Percentiles rank a stretch among this genome's conserved stretches.
Evolutionary conservation across 2,888 invertebrate genomes (phyloP).

Genomic region (Tenthredo distinguenda): DNA sequence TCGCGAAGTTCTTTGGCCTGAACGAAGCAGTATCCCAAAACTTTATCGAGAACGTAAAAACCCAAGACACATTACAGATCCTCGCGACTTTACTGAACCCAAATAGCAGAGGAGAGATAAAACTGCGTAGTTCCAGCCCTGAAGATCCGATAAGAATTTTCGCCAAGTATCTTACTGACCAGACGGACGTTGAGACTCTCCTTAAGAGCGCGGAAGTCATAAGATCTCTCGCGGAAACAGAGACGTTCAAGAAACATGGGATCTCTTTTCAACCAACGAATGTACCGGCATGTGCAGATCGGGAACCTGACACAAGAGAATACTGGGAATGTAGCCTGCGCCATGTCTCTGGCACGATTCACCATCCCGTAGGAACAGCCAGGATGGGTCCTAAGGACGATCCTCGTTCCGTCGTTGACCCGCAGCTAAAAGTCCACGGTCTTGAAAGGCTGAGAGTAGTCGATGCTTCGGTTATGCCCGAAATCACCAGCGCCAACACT

Average conservation of each 20-base stretch:
- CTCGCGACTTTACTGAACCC: slow-evolving; percentile 78
- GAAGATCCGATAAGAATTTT: slow-evolving; percentile 79
- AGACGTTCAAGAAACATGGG: slow-evolving; percentile 63
- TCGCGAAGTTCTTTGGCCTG: slow-evolving; percentile 57
- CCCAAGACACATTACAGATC: slow-evolving; percentile 64
- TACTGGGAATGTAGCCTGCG: slow-evolving; percentile 79
- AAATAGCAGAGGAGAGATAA: slow-evolving; percentile 76
- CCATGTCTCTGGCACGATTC: slow-evolving; percentile 81
- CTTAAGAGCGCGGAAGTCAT: slow-evolving; percentile 71
- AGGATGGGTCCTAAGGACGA: slow-evolving; percentile 82
- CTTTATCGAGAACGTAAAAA: slow-evolving; percentile 64
- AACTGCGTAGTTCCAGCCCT: slow-evolving; percentile 80
- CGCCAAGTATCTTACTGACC: slow-evolving; percentile 79
- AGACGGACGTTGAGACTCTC: slow-evolving; percentile 75
- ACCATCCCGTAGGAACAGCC: slow-evolving; percentile 82
- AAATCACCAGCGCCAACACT: slow-evolving; percentile 82
- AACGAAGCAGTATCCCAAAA: slow-evolving; percentile 63
- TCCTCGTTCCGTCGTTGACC: slow-evolving; percentile 80
- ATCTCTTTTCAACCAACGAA: slow-evolving; percentile 60
- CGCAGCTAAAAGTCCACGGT: slow-evolving; percentile 80
- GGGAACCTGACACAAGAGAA: slow-evolving; percentile 69
- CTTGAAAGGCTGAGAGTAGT: slow-evolving; percentile 81
- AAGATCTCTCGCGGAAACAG: slow-evolving; percentile 64
- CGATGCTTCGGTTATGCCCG: slow-evolving; percentile 86
- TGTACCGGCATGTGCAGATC: slow-evolving; percentile 67